Evolutionary conservation across 2,888 invertebrate species (phyloP), one percentile per base, ranked within the genome.

Genomic region (Cryptus armator): DNA sequence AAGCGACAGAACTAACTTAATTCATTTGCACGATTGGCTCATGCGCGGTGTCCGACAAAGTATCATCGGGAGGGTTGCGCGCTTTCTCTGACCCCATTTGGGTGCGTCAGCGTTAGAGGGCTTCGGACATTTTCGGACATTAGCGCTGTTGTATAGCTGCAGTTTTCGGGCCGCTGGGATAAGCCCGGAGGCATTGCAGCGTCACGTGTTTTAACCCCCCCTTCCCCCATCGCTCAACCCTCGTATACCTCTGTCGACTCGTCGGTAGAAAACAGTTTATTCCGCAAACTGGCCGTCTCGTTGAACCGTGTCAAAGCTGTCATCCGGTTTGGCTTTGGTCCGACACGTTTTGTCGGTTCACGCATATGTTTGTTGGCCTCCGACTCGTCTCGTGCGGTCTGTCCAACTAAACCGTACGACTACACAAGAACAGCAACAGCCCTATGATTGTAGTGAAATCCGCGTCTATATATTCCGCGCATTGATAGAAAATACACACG

Each of bases 271-370:
- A 84, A 82, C 67, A 80, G 84, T 87, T 87, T 84, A 84, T 85
- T 84, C 76, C 78, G 81, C 83, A 83, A 86, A 85, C 86, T 86
- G 83, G 77, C 74, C 72, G 80, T 86, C 83, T 83, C 81, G 85
- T 70, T 83, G 85, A 75, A 79, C 81, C 81, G 79, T 79, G 79
- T 82, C 84, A 82, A 86, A 82, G 85, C 87, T 86, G 87, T 84
- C 87, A 84, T 81, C 70, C 82, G 81, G 81, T 86, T 83, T 79
- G 56, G 86, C 86, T 84, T 82, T 86, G 80, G 66, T 68, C 68
- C 66, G 72, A 83, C 84, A 74, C 86, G 79, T 86, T 56, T 84
- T 85, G 85, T 81, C 53, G 81, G 72, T 59, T 64, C 83, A 72
- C 78, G 82, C 71, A 76, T 64, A 77, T 77, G 77, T 84, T 83